A percentile compares a stretch with the other conserved stretches of the same genome.
Evolutionary conservation across 1,140 invertebrate species (phyloP).

Genomic region (Zaprionus davidi): DNA sequence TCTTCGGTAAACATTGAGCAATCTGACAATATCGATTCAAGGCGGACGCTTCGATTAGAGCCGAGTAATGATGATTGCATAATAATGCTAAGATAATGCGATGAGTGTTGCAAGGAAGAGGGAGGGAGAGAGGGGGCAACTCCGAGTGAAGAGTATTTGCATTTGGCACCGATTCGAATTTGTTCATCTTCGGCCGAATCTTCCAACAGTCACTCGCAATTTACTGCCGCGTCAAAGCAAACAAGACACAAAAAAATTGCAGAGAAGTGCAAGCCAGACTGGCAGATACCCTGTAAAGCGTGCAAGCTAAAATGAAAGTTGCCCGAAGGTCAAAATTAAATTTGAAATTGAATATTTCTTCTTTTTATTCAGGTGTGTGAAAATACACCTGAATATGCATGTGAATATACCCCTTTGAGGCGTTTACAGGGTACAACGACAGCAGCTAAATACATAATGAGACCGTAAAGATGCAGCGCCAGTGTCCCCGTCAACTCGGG

Average conservation of each 20-base stretch:
- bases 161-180: slow-evolving; percentile 3
- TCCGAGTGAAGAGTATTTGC: background rate
- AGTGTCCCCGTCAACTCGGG: background rate
- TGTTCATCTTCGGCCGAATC: slow-evolving; percentile 1
- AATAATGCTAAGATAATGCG: background rate
- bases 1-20: background rate
- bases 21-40: background rate
- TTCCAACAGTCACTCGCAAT: background rate
- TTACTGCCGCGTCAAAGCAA: background rate
- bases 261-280: background rate
- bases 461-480: slow-evolving; percentile 6
- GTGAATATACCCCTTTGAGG: background rate
- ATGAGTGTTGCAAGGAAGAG: background rate
- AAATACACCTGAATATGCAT: background rate
- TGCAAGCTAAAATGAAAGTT: too few species aligned
- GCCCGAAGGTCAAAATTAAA: too few species aligned
- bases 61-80: background rate
- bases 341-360: too few species aligned
- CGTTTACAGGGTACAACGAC: background rate
- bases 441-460: slow-evolving; percentile 4
- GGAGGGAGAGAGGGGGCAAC: background rate
- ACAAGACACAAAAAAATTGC: background rate
- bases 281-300: background rate
- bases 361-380: too few species aligned
- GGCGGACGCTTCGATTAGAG: background rate